Percentiles rank a stretch among this genome's conserved stretches.
Conservation (phyloP, 2,113 vertebrate genomes). For the Grammomys surdaster region DNA sequence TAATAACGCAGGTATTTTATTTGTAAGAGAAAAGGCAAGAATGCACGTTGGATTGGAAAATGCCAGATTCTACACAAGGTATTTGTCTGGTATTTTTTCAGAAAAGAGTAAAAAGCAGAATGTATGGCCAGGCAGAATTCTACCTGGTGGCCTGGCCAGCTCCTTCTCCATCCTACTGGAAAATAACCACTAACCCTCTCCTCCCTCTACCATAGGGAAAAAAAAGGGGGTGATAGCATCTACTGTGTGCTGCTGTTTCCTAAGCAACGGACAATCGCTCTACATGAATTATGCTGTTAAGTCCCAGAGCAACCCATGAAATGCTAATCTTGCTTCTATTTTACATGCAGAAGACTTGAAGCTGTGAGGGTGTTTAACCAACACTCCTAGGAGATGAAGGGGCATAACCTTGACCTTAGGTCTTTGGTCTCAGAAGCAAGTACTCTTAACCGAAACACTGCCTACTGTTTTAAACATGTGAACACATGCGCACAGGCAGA, state of each 20-base stretch:
- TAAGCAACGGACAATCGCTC: not conserved
- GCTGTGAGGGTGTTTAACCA: not conserved
- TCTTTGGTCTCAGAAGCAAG: not conserved
- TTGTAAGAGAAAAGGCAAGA: constrained; percentile 44
- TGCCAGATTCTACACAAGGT: not conserved
- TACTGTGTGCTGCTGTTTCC: not conserved
- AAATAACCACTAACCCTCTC: not conserved
- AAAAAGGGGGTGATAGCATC: not conserved
- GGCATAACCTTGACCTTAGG: not conserved
- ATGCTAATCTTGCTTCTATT: not conserved
- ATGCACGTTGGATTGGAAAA: not conserved
- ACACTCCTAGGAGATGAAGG: not conserved
- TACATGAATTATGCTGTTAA: not conserved
- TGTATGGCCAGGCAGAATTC: not conserved
- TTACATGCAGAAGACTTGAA: not conserved
- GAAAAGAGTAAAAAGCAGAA: not conserved
- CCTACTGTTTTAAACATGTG: not conserved
- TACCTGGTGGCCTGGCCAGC: not conserved
- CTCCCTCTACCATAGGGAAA: not conserved
- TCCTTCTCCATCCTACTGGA: not conserved
- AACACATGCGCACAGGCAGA: not conserved
- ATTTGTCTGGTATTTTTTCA: not conserved
- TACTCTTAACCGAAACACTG: not conserved
- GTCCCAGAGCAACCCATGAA: not conserved
- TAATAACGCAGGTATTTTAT: not conserved